A percentile compares a stretch with the other conserved stretches of the same genome.
These are phyloP conservation scores for Paradoxurus hermaphroditus DNA, from an alignment of 2,113 vertebrate genomes.

Conservation along the genomic window DNA sequence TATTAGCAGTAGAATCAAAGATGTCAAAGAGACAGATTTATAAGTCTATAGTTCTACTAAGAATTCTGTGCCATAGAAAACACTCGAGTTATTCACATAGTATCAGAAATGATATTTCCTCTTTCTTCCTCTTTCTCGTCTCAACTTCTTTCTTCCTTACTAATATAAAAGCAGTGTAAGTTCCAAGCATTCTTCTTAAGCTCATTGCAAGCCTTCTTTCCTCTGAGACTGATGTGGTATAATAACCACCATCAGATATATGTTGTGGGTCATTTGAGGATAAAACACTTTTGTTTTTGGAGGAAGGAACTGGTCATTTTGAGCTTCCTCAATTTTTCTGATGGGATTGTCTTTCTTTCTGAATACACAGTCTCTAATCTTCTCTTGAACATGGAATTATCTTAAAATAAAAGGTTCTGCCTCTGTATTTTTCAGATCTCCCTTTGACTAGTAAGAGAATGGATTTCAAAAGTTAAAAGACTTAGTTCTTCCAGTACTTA, in stretches of 20 bases:
- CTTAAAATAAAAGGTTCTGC: not conserved
- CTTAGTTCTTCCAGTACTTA: not conserved
- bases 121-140: not conserved
- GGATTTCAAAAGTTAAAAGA: not conserved
- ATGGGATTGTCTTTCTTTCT: not conserved
- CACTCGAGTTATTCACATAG: not conserved
- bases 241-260: not conserved
- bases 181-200: not conserved
- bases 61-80: not conserved
- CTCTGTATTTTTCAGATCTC: not conserved
- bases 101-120: not conserved
- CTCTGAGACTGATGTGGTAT: not conserved
- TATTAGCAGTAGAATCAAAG: not conserved
- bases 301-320: not conserved
- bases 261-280: not conserved
- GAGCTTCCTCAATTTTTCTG: not conserved
- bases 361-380: not conserved
- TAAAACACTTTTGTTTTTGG: not conserved
- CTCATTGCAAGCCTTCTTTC: not conserved
- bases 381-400: not conserved
- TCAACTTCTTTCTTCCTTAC: not conserved
- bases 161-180: not conserved
- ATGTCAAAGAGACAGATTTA: not conserved
- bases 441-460: not conserved
- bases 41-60: not conserved